These are phyloP conservation scores for Bubalus kerabau DNA, from an alignment of 2,113 vertebrate genomes.

Conservation along the genomic window DNA sequence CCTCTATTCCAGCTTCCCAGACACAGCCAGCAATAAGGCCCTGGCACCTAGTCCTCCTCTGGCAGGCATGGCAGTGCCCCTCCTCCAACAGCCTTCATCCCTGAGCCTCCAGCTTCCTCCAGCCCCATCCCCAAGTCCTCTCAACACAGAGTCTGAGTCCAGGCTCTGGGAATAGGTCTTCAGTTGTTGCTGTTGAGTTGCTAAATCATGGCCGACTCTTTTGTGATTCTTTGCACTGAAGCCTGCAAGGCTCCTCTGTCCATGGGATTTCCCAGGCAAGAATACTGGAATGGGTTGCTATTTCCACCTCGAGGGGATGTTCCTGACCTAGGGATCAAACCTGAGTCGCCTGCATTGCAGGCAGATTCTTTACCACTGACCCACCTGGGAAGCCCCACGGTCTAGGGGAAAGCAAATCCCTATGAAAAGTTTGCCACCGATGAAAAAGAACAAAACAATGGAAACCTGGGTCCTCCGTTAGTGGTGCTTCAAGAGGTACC, in stretches of 20 bases:
- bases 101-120: neutral
- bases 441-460: neutral
- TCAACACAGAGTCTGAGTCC: accelerated
- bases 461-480: neutral
- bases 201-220: neutral
- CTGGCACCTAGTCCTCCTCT: neutral
- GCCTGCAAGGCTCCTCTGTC: neutral
- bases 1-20: neutral
- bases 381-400: neutral
- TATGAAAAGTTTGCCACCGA: accelerated
- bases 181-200: neutral
- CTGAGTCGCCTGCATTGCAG: neutral
- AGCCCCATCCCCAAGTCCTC: neutral
- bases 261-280: neutral
- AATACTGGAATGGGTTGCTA: neutral
- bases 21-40: neutral
- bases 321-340: neutral
- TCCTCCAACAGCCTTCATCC: neutral
- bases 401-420: neutral
- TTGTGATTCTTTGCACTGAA: neutral
- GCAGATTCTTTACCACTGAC: neutral
- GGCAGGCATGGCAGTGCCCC: neutral
- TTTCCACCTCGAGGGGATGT: neutral
- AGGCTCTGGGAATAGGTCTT: neutral
- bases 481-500: neutral